Conservation (phyloP, 2,888 invertebrate genomes). For the Hybos culiciformis region DNA sequence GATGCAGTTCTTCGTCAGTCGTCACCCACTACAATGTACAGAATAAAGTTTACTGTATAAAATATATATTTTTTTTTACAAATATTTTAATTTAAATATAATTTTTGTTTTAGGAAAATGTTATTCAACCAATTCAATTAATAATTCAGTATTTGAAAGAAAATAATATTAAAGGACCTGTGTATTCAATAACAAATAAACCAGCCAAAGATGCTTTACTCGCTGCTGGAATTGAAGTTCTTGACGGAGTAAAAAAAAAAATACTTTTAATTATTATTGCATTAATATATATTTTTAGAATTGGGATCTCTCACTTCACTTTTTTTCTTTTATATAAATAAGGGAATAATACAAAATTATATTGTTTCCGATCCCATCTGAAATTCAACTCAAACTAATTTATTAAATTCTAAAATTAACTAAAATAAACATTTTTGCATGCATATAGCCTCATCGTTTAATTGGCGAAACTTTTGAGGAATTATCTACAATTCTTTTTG, state of each 20-base stretch:
- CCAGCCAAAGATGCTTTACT: slow-evolving; percentile 28
- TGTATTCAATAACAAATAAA: slow-evolving; percentile 33
- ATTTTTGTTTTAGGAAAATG: slow-evolving; percentile 17
- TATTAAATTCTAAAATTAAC: neutral
- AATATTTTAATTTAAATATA: neutral
- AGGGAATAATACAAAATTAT: no score
- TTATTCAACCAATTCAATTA: slow-evolving; percentile 35
- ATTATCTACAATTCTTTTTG: slow-evolving; percentile 23
- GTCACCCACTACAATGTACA: no score
- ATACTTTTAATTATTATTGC: neutral
- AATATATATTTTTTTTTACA: no score
- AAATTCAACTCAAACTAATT: neutral
- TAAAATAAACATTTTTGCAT: neutral
- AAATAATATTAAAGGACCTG: slow-evolving; percentile 35
- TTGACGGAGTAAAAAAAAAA: slow-evolving; percentile 24
- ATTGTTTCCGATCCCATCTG: no score
- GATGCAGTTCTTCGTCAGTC: no score
- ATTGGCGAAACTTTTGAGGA: slow-evolving; percentile 19
- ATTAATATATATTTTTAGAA: neutral
- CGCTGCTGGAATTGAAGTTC: slow-evolving; percentile 35
- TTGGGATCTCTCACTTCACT: neutral
- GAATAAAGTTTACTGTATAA: no score
- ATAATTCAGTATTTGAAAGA: slow-evolving; percentile 38
- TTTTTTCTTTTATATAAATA: neutral
- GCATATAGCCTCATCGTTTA: slow-evolving; percentile 15